These are phyloP conservation scores for Hiodon tergisus DNA, from an alignment of 2,113 vertebrate genomes.

Conservation along the genomic window DNA sequence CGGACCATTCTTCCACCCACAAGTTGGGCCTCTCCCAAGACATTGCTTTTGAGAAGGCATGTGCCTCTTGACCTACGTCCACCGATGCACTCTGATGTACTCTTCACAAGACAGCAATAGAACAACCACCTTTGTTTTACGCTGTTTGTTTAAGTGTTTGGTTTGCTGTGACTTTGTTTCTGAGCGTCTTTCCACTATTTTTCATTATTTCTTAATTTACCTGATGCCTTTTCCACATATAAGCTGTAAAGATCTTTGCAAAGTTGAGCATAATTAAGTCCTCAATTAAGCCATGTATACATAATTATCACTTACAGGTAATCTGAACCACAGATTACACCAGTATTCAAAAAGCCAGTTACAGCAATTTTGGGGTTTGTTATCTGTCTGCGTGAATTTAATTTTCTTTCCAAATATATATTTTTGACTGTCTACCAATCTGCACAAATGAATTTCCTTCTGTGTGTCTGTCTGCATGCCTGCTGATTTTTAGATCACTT, in stretches of 20 bases:
- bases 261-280: too few species aligned
- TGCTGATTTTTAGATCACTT: background rate
- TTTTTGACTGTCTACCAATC: background rate
- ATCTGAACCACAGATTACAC: background rate
- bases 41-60: constrained; percentile 11
- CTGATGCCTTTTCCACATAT: too few species aligned
- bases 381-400: background rate
- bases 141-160: too few species aligned
- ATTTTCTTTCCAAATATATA: background rate
- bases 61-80: background rate
- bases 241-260: too few species aligned
- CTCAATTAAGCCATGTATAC: too few species aligned
- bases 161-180: background rate
- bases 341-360: too few species aligned
- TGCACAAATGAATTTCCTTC: background rate
- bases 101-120: too few species aligned
- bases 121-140: too few species aligned
- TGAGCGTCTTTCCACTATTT: background rate
- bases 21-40: background rate
- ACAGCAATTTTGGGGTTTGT: too few species aligned
- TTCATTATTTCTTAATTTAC: background rate
- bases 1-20: background rate
- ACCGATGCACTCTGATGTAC: background rate
- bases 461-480: background rate
- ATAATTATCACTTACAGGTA: too few species aligned